Conservation (phyloP, 2,888 invertebrate genomes). For the Schizotus pectinicornis region DNA sequence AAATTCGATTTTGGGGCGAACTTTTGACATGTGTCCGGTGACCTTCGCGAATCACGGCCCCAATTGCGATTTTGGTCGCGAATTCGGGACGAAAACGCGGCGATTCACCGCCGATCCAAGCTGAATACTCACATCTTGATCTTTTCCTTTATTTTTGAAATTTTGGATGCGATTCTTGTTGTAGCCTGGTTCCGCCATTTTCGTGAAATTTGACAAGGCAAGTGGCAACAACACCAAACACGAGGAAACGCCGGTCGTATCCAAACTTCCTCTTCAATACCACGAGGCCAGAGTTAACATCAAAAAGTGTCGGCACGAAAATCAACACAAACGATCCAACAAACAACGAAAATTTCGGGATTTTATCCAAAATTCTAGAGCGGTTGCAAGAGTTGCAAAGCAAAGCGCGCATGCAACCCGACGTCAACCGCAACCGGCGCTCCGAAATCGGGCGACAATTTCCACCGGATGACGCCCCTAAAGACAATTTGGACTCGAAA, state of each 20-base stretch:
- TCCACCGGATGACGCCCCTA: too few relatives aligned
- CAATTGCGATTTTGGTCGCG: neutral
- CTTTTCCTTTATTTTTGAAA: conserved; percentile 99
- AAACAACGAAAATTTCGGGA: conserved; percentile 13
- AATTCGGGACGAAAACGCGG: neutral
- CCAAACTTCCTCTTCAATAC: conserved; percentile 8
- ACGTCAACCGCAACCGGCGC: too few relatives aligned
- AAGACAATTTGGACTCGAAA: too few relatives aligned
- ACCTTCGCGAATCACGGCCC: conserved; percentile 9
- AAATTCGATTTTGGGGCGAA: neutral
- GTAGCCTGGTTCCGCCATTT: conserved; percentile 71
- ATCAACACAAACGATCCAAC: neutral
- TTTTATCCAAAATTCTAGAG: conserved; percentile 8
- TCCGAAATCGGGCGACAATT: too few relatives aligned
- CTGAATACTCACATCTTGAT: conserved; percentile 89
- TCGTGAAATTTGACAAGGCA: conserved; percentile 45
- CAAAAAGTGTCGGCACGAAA: conserved; percentile 12
- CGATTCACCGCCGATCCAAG: neutral
- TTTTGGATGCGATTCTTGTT: conserved; percentile 85
- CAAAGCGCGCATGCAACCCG: conserved; percentile 11
- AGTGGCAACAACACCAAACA: conserved; percentile 32
- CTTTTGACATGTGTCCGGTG: conserved; percentile 32
- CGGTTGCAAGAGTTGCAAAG: conserved; percentile 22
- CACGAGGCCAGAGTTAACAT: conserved; percentile 5
- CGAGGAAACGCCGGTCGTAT: conserved; percentile 44